A percentile compares a stretch with the other conserved stretches of the same genome.
These are phyloP conservation scores for Gymnoscopelus braueri DNA, from an alignment of 2,797 vertebrate genomes.

Conservation along the genomic window DNA sequence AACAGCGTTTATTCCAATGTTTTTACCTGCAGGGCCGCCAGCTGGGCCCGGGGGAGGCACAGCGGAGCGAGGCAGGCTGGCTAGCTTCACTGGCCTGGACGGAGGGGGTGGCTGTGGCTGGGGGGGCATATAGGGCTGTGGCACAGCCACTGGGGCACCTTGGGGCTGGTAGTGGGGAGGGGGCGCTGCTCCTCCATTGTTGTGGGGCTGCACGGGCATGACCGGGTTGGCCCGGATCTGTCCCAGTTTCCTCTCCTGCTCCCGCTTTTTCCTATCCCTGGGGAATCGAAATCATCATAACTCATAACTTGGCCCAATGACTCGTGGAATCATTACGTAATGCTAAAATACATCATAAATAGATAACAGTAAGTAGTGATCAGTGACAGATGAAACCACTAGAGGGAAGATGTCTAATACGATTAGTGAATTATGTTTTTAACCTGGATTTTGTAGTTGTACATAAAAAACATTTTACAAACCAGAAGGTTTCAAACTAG, in stretches of 20 bases:
- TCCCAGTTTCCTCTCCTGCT: constrained; percentile 94
- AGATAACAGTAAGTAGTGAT: too few relatives aligned
- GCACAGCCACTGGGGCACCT: constrained; percentile 51
- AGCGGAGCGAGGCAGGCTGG: constrained; percentile 82
- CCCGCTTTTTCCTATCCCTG: constrained; percentile 92
- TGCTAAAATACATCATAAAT: too few relatives aligned
- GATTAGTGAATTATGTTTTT: too few relatives aligned
- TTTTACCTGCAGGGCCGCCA: constrained; percentile 59
- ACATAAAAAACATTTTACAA: too few relatives aligned
- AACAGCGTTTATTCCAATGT: background rate
- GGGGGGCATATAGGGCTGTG: constrained; percentile 69
- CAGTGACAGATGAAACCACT: too few relatives aligned
- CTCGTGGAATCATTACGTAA: too few relatives aligned
- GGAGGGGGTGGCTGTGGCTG: constrained; percentile 71
- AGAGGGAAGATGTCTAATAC: too few relatives aligned
- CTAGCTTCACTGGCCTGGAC: constrained; percentile 87
- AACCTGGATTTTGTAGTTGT: too few relatives aligned
- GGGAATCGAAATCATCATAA: constrained; percentile 1
- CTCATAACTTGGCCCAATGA: background rate
- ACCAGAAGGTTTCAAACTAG: too few relatives aligned
- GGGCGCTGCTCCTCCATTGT: constrained; percentile 73
- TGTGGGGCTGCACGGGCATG: constrained; percentile 81
- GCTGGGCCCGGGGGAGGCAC: constrained; percentile 74
- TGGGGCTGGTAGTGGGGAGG: constrained; percentile 76
- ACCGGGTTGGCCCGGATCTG: constrained; percentile 89